phyloP scores from a whole-genome alignment of 2,888 invertebrate species.

The Dorcus hopei region DNA sequence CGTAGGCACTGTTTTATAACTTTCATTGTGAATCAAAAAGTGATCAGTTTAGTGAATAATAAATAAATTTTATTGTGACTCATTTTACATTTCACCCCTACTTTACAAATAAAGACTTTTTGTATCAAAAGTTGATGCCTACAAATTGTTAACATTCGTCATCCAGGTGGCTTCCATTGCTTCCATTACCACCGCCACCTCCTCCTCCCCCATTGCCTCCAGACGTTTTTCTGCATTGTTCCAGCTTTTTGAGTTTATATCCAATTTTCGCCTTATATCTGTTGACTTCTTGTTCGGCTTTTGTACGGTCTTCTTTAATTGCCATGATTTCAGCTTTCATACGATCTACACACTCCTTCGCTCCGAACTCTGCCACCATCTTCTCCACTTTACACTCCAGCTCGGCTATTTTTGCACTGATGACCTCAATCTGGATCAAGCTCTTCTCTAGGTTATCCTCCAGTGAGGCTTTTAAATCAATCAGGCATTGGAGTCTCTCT shows the following conservation, averaged over 20 bases:
- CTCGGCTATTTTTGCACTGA: slow-evolving; percentile 6
- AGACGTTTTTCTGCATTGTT: background rate
- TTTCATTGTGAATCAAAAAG: too few relatives aligned
- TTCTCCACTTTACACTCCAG: slow-evolving; percentile 14
- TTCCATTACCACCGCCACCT: too few relatives aligned
- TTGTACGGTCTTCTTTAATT: slow-evolving; percentile 9
- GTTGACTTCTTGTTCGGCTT: slow-evolving; percentile 9
- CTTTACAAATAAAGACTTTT: too few relatives aligned
- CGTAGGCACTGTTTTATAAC: too few relatives aligned
- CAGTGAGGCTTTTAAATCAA: slow-evolving; percentile 10
- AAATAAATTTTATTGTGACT: too few relatives aligned
- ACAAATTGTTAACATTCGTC: too few relatives aligned
- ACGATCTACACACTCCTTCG: slow-evolving; percentile 9
- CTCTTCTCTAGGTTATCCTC: slow-evolving; percentile 12
- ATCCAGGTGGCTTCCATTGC: too few relatives aligned
- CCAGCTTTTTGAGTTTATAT: slow-evolving; percentile 6
- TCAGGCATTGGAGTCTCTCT: slow-evolving; percentile 7
- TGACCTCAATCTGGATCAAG: slow-evolving; percentile 7
- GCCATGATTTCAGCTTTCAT: slow-evolving; percentile 11
- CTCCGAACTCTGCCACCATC: slow-evolving; percentile 4
- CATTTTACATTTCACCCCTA: too few relatives aligned
- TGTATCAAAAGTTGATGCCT: too few relatives aligned
- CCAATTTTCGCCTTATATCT: background rate
- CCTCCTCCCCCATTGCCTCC: too few relatives aligned
- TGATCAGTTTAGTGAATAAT: too few relatives aligned